phyloP scores from a whole-genome alignment of 2,888 invertebrate species.

The Drosophila merina region DNA sequence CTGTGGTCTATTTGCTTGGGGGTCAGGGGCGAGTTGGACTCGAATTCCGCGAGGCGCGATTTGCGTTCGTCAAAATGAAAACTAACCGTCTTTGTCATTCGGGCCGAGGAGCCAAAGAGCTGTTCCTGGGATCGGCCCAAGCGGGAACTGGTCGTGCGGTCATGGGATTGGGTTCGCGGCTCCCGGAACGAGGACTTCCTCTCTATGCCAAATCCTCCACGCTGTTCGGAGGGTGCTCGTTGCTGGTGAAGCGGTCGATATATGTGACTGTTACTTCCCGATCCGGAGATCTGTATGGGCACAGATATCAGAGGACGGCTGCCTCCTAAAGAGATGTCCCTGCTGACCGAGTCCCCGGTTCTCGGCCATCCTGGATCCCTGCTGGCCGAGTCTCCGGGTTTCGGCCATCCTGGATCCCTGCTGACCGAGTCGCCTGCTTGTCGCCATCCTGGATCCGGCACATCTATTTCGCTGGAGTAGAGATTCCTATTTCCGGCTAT shows the following conservation, averaged over 20 bases:
- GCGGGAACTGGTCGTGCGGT: slow-evolving; percentile 68
- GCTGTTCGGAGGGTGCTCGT: slow-evolving; percentile 79
- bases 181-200: slow-evolving; percentile 74
- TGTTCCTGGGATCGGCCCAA: slow-evolving; percentile 78
- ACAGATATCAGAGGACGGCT: slow-evolving; percentile 75
- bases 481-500: slow-evolving; percentile 77
- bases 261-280: slow-evolving; percentile 52
- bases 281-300: slow-evolving; percentile 68
- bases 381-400: slow-evolving; percentile 58
- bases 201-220: slow-evolving; percentile 55
- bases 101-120: slow-evolving; percentile 72
- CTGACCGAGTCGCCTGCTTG: slow-evolving; percentile 56
- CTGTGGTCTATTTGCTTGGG: slow-evolving; percentile 76
- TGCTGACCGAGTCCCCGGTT: slow-evolving; percentile 59
- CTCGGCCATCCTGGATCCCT: slow-evolving; percentile 53
- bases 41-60: slow-evolving; percentile 81
- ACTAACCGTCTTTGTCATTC: slow-evolving; percentile 84
- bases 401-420: slow-evolving; percentile 55
- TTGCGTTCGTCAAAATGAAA: slow-evolving; percentile 83
- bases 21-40: slow-evolving; percentile 71
- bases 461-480: slow-evolving; percentile 76
- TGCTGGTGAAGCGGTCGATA: slow-evolving; percentile 46
- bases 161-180: slow-evolving; percentile 83
- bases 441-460: slow-evolving; percentile 49
- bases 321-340: slow-evolving; percentile 62